Evolutionary conservation across 2,113 vertebrate genomes (phyloP).

Genomic region (Equus przewalskii): DNA sequence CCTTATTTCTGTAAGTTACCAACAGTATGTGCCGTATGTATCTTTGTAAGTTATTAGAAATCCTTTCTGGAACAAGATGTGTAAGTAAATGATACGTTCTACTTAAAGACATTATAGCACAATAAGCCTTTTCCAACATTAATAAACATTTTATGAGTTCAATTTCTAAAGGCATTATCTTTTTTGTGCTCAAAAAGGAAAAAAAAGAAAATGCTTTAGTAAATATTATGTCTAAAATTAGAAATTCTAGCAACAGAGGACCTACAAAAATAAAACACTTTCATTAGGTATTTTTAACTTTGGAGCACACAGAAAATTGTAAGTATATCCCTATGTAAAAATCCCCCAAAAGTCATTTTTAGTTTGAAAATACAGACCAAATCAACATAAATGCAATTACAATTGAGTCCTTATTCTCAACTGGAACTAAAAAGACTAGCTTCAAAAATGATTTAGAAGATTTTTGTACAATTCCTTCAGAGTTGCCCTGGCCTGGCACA

Average conservation of each 20-base stretch:
- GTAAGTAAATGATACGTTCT: neutral
- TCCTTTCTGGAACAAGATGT: conserved; percentile 49
- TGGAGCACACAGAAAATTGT: conserved; percentile 44
- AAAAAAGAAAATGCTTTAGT: neutral
- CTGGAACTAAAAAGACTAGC: neutral
- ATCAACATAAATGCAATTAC: neutral
- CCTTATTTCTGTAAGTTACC: neutral
- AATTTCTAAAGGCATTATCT: conserved; percentile 45
- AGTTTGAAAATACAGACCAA: conserved; percentile 52
- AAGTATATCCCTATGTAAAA: conserved; percentile 66
- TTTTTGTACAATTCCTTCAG: neutral
- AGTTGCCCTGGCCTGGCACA: neutral
- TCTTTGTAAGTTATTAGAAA: neutral
- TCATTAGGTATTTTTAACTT: conserved; percentile 60
- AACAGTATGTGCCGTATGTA: neutral
- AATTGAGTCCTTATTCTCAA: neutral
- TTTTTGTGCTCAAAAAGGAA: conserved; percentile 23
- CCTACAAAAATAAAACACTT: conserved; percentile 74
- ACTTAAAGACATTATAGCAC: neutral
- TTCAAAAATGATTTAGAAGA: neutral
- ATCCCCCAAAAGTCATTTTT: conserved; percentile 1
- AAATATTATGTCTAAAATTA: conserved; percentile 66
- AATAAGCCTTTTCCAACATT: neutral
- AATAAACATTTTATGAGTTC: conserved; percentile 49
- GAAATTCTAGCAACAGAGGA: conserved; percentile 59